These are phyloP conservation scores for Lates japonicus DNA, from an alignment of 2,797 vertebrate genomes.

Conservation along the genomic window DNA sequence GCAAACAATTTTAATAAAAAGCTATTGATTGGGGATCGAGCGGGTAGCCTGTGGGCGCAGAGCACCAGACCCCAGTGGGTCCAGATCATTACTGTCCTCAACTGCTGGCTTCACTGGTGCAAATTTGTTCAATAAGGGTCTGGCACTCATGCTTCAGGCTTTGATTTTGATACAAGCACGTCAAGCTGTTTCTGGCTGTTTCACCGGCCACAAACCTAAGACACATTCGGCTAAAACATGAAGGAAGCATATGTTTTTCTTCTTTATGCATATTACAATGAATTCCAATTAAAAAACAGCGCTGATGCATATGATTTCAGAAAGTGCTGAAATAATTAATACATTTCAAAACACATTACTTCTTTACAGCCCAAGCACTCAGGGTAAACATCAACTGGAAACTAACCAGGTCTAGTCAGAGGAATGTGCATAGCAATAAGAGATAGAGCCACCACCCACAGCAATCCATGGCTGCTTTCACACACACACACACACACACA, in stretches of 20 bases:
- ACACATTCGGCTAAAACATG: slow-evolving; percentile 11
- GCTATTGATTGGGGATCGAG: slow-evolving; percentile 88
- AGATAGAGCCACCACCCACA: slow-evolving; percentile 17
- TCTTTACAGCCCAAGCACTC: slow-evolving; percentile 22
- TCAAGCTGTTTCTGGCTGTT: slow-evolving; percentile 58
- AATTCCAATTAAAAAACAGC: slow-evolving; percentile 3
- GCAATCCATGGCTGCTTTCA: slow-evolving; percentile 23
- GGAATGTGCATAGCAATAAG: slow-evolving; percentile 40
- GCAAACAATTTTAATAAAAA: slow-evolving; percentile 92
- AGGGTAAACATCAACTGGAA: slow-evolving; percentile 45
- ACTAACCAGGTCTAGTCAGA: slow-evolving; percentile 33
- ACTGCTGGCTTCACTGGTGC: slow-evolving; percentile 85
- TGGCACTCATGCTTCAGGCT: slow-evolving; percentile 75
- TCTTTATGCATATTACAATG: slow-evolving; percentile 1
- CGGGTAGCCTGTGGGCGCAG: slow-evolving; percentile 79
- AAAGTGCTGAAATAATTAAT: slow-evolving; percentile 38
- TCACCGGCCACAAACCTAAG: slow-evolving; percentile 24
- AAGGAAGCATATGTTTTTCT: not conserved
- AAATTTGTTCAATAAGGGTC: slow-evolving; percentile 86
- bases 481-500: slow-evolving; percentile 11
- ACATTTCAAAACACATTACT: slow-evolving; percentile 27
- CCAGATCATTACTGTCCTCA: slow-evolving; percentile 88
- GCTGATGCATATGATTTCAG: slow-evolving; percentile 18
- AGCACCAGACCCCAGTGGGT: slow-evolving; percentile 83
- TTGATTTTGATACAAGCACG: slow-evolving; percentile 72